Evolutionary conservation across 2,888 invertebrate genomes (phyloP), one percentile per base, ranked within the genome.

Genomic region (Phoronis australis): DNA sequence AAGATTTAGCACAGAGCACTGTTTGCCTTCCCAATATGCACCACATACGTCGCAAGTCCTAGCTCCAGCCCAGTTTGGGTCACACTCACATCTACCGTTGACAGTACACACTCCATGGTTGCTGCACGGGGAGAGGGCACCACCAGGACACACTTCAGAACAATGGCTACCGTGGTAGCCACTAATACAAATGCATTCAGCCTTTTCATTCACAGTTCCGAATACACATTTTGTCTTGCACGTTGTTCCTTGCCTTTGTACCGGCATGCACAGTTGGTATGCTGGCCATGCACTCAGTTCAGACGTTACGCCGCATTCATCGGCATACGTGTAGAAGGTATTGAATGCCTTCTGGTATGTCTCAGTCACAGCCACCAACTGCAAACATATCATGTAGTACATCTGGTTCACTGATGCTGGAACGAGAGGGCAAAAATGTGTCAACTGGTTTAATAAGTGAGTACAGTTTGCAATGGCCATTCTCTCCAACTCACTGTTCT

Each of bases 61-160:
- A 1, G 43, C 48, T 23, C 60, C 61, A 37, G 48, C 27, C 66
- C 66, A 66, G 52, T 64, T 63, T 54, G 58, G 61, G 42, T 53
- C 54, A 42, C 66, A 66, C 5, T 42, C 39, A 49, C 66, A 66
- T n/a, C 48, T 48, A 15, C 61, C 65, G 41, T 53, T 42, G 5
- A 42, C 21, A 21, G 42, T 38, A 39, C 66, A 66, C 5, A 38
- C 42, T n/a, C 66, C 66, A 42, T 62, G 62, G 24, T 47, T 45
- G 41, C 48, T 58, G 42, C 66, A 66, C 1, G 65, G 62, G 22
- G 46, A 46, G 24, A 51, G 49, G 1, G 65, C 61, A 20, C 57
- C 57, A 6, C 63, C 66, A 2, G 63, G 66, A 43, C 66, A 66
- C 0, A 53, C 50, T 6, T n/a, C 21, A 3, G 42, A 26, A 49